Conservation (phyloP, 92 coral and sea anemone species). For the Montipora capitata region DNA sequence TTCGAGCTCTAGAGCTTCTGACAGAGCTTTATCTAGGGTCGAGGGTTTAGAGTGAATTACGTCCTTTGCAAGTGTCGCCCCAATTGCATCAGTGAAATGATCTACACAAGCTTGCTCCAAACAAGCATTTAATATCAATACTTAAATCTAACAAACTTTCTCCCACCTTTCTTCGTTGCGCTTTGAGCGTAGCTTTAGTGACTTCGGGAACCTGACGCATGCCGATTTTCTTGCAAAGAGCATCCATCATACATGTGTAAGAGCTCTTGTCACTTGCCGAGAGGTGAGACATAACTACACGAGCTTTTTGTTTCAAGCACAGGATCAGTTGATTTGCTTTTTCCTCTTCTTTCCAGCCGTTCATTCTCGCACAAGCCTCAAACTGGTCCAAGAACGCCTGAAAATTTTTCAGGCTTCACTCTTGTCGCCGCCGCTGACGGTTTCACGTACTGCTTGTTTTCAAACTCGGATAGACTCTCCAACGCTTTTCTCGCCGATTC, state of each 20-base stretch:
- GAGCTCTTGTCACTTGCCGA: conserved; percentile 14
- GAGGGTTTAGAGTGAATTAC: no score
- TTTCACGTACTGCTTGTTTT: background rate
- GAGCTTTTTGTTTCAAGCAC: conserved; percentile 15
- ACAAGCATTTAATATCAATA: conserved; percentile 35
- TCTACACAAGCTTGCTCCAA: conserved; percentile 48
- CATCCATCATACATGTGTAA: conserved; percentile 25
- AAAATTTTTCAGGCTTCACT: conserved; percentile 37
- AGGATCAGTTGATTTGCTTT: conserved; percentile 38
- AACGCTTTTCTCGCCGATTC: conserved; percentile 10
- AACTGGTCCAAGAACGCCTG: conserved; percentile 36
- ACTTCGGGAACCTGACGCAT: conserved; percentile 49
- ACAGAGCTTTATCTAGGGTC: no score
- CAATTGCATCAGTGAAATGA: conserved; percentile 41
- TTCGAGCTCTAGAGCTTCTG: no score
- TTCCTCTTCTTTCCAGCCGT: conserved; percentile 26
- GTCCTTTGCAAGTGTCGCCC: conserved; percentile 51
- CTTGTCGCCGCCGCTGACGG: conserved; percentile 20
- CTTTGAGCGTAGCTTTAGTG: conserved; percentile 40
- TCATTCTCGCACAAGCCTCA: conserved; percentile 38
- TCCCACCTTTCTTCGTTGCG: conserved; percentile 48
- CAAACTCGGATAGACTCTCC: conserved; percentile 21
- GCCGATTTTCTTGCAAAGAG: conserved; percentile 21
- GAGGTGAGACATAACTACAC: conserved; percentile 42
- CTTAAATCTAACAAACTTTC: conserved; percentile 37